Evolutionary conservation across 92 coral and sea anemone species (phyloP), one percentile per base, ranked within the genome.

Genomic region (Blastomussa wellsi): DNA sequence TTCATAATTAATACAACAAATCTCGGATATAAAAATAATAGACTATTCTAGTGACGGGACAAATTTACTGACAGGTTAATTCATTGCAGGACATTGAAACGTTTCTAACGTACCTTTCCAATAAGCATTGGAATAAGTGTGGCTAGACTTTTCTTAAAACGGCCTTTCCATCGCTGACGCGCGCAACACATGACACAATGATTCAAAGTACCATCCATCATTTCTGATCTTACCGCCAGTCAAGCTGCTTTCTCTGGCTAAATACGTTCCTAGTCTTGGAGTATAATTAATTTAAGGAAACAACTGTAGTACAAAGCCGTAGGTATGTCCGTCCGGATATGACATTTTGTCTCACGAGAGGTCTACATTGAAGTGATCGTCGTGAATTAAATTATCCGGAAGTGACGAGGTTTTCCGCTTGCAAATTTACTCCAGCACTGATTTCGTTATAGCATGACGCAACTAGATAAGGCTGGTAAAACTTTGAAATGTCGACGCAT

Each of bases 351-450:
- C 57, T 51, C 57, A 51, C 57, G 57, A 51, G 22, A 13, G 22
- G 22, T 51, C 57, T 51, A 57, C 7, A 57, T 13, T 57, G 65
- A 26, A 62, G 15, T 62, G 33, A 62, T 62, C 33, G 68, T 62
- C 15, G 33, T 62, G 1, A 26, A 62, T 26, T 26, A 62, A 26
- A 62, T 26, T 33, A 62, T 33, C 68, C 68, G 68, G 68, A 62
- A 62, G 13, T 62, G 68, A 28, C 68, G 33, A 62, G 33, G 31
- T 22, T 24, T 59, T 59, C 66, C 66, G 28, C 66, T 0, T 12
- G 66, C 29, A 59, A n/a, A 59, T 16, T 59, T 59, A 59, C 2
- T 12, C 24, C 87, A 83, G 87, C 74, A 84, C 57, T 44, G 7
- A 44, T 44, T 44, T 44, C 12, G 49, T 44, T 44, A 44, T 13